These are phyloP conservation scores for Helleia helle DNA, from an alignment of 2,888 invertebrate species.

Conservation along the genomic window DNA sequence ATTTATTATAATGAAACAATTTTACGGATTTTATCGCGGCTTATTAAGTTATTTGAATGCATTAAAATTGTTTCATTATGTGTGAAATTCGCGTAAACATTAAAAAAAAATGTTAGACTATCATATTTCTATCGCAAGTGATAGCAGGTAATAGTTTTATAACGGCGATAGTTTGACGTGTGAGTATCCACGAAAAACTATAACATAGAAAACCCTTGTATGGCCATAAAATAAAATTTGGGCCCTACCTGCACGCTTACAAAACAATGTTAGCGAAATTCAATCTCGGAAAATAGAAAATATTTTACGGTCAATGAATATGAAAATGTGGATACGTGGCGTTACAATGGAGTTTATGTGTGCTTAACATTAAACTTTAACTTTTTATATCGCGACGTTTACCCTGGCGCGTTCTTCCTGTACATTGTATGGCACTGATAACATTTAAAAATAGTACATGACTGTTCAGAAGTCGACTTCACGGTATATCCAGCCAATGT, in stretches of 20 bases:
- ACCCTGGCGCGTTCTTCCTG: conserved; percentile 6
- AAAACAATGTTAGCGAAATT: conserved; percentile 62
- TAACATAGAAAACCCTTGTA: conserved; percentile 25
- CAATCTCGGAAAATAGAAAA: conserved; percentile 68
- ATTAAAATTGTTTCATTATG: too few relatives aligned
- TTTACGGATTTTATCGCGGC: too few relatives aligned
- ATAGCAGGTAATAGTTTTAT: background rate
- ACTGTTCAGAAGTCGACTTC: too few relatives aligned
- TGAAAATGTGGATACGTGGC: conserved; percentile 50
- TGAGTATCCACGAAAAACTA: conserved; percentile 21
- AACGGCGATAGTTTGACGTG: conserved; percentile 22
- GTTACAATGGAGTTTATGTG: conserved; percentile 35
- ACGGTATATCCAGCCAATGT: too few relatives aligned
- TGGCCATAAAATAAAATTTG: conserved; percentile 43
- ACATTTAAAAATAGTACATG: too few relatives aligned
- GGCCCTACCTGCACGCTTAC: conserved; percentile 50
- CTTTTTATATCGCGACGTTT: conserved; percentile 18
- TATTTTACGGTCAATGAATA: conserved; percentile 69
- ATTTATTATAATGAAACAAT: too few relatives aligned
- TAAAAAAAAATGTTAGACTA: too few relatives aligned
- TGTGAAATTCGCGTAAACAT: too few relatives aligned
- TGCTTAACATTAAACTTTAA: conserved; percentile 37
- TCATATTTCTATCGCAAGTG: too few relatives aligned
- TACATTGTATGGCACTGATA: background rate
- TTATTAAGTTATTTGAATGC: too few relatives aligned